Evolutionary conservation across 2,797 vertebrate species (phyloP).

Genomic region (Gallirallus australis): DNA sequence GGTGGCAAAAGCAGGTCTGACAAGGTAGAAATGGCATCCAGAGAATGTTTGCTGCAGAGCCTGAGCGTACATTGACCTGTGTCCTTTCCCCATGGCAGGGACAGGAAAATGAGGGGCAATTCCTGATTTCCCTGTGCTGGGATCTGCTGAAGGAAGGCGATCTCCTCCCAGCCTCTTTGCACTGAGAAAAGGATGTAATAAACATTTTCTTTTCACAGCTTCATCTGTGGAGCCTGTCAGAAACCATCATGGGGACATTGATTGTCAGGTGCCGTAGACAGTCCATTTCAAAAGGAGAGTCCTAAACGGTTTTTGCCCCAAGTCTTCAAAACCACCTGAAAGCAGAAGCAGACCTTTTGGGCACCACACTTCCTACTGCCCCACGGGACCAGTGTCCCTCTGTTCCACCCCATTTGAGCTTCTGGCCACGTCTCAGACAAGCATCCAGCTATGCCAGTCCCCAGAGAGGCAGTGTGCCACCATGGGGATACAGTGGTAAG

Average conservation of each 20-base stretch:
- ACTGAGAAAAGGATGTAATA: neutral
- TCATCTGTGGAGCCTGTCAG: neutral
- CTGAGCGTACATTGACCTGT: neutral
- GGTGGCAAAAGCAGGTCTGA: neutral
- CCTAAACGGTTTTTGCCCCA: neutral
- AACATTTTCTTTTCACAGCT: neutral
- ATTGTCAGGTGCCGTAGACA: neutral
- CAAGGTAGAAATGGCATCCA: neutral
- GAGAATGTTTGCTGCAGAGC: neutral
- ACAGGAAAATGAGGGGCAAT: neutral
- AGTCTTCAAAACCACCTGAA: neutral
- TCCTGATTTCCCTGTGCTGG: neutral
- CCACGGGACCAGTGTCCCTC: neutral
- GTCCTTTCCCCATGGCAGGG: neutral
- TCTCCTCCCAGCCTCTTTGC: neutral
- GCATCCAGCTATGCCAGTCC: neutral
- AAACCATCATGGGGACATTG: neutral
- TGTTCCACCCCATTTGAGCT: neutral
- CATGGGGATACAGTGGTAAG: neutral
- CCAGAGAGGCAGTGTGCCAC: neutral
- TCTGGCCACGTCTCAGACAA: neutral
- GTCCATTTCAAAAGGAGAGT: neutral
- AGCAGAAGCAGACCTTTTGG: neutral
- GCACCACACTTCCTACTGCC: neutral
- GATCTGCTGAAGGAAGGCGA: neutral